These are phyloP conservation scores for Polyommatus icarus DNA, from an alignment of 2,888 invertebrate genomes.

Conservation along the genomic window DNA sequence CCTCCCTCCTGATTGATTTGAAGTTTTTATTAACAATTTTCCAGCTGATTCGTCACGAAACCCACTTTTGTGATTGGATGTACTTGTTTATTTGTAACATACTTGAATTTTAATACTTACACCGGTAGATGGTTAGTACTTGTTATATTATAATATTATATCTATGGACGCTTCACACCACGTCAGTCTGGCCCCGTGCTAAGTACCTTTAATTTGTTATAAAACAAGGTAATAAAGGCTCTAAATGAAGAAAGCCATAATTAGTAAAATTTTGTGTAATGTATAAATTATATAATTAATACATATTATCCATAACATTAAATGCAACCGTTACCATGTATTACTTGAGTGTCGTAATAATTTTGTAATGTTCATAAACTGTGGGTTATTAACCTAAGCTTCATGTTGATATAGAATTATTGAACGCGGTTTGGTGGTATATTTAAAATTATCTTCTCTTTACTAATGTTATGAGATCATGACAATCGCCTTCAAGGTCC, in stretches of 20 bases:
- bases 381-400: neutral
- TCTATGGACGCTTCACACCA: no score
- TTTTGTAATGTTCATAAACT: neutral
- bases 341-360: neutral
- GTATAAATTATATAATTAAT: neutral
- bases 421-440: no score
- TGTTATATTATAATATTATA: no score
- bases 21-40: conserved; percentile 27
- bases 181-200: no score
- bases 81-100: conserved; percentile 3
- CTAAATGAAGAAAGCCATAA: neutral
- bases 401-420: neutral
- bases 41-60: conserved; percentile 19
- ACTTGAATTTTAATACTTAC: neutral
- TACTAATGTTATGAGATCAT: neutral
- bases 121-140: neutral
- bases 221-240: neutral
- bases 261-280: neutral
- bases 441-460: no score
- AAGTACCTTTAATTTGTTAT: no score
- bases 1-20: conserved; percentile 24
- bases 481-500: neutral
- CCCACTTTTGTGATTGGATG: conserved; percentile 10
- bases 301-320: neutral
- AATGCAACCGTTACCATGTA: neutral